Conservation (phyloP, 2,888 invertebrate genomes). For the Ptychoptera contaminata region DNA sequence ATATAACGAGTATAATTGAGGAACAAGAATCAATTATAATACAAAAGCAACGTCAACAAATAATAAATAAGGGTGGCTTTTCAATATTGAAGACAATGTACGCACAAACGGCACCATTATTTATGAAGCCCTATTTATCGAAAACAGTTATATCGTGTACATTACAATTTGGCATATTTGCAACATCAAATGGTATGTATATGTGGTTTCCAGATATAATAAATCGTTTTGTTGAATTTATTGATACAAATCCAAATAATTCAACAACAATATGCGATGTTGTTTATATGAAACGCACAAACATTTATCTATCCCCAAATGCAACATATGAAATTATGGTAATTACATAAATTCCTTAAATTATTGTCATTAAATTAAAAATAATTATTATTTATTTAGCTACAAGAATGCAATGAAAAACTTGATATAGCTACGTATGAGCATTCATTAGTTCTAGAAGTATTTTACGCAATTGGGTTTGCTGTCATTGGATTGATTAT, state of each 20-base stretch:
- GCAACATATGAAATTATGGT: background rate
- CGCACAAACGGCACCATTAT: slow-evolving; percentile 24
- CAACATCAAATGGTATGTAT: slow-evolving; percentile 23
- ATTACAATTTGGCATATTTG: slow-evolving; percentile 23
- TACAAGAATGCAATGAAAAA: slow-evolving; percentile 15
- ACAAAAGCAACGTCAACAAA: background rate
- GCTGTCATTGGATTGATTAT: slow-evolving; percentile 20
- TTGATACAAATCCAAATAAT: slow-evolving; percentile 16
- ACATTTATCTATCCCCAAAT: slow-evolving; percentile 6
- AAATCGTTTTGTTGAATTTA: slow-evolving; percentile 21
- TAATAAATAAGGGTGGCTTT: background rate
- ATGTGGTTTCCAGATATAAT: slow-evolving; percentile 27
- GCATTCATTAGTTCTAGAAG: slow-evolving; percentile 18
- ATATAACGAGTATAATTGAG: background rate
- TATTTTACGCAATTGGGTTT: slow-evolving; percentile 20
- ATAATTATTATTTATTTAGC: background rate
- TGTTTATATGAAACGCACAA: slow-evolving; percentile 14
- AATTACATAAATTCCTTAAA: too few relatives aligned
- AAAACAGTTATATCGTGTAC: slow-evolving; percentile 20
- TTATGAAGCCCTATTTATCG: slow-evolving; percentile 18
- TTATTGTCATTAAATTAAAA: background rate
- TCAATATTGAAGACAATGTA: slow-evolving; percentile 20
- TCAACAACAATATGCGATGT: slow-evolving; percentile 21
- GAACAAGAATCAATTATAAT: slow-evolving; percentile 4
- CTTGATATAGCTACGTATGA: slow-evolving; percentile 20